These are phyloP conservation scores for Ariolimax columbianus DNA, from an alignment of 2,888 invertebrate species.

Conservation along the genomic window DNA sequence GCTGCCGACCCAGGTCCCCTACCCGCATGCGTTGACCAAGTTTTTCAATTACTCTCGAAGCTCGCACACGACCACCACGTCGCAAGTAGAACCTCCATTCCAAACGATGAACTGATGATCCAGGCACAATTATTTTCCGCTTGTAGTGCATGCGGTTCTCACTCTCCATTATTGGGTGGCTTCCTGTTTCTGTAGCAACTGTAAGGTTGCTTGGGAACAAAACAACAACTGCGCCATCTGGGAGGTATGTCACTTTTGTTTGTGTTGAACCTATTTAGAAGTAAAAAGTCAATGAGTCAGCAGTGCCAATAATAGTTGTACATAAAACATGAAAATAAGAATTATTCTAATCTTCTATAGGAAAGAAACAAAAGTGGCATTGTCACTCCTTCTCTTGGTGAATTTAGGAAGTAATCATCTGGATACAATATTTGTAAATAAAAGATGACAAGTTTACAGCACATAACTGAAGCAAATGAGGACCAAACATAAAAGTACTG, in stretches of 20 bases:
- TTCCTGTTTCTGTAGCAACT: conserved; percentile 92
- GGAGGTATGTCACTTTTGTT: conserved; percentile 75
- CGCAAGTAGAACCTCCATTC: conserved; percentile 96
- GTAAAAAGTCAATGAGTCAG: background rate
- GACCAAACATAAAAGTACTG: background rate
- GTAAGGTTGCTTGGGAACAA: conserved; percentile 79
- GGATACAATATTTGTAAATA: no score
- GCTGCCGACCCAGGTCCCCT: conserved; percentile 74
- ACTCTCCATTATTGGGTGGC: conserved; percentile 89
- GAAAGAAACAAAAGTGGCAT: background rate
- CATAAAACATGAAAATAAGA: background rate
- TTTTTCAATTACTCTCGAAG: conserved; percentile 65
- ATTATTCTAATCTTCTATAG: background rate
- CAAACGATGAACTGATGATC: conserved; percentile 85
- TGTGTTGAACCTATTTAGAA: conserved; percentile 68
- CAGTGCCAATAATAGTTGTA: background rate
- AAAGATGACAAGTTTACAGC: background rate
- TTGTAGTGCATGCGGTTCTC: conserved; percentile 76
- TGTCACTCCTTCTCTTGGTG: background rate
- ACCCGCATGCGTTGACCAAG: conserved; percentile 76
- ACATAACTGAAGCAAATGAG: background rate
- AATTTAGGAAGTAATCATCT: background rate
- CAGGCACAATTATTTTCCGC: conserved; percentile 75
- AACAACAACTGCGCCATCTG: conserved; percentile 77
- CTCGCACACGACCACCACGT: conserved; percentile 79